Base-by-base conservation (phyloP, 2,888 invertebrate genomes). In the Cosmia pyralina region DNA sequence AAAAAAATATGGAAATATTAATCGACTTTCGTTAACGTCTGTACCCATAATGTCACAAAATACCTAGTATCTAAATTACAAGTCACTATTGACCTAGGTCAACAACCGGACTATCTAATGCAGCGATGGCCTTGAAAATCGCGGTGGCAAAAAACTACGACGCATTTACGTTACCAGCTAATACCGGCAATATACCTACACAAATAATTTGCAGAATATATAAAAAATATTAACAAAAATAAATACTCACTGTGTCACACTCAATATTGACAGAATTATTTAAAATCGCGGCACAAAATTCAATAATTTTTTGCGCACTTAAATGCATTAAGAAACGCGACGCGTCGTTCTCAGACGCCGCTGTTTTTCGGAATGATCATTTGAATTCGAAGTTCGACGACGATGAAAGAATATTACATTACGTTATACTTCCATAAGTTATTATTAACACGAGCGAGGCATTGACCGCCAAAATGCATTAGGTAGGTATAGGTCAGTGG, bases 391-490 rank as follows among this genome's bases (percentile, higher is more conserved):
- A 28, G 28, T 28, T 44, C 44, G n/a, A 19, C 58, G 52, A 19
- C n/a, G 66, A 8, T 8, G 41, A 41, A 10, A 17, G 38, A 38
- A 17, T 22, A 22, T 22, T 53, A 13, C 11, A n/a, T 41, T 41
- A 41, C 8, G 0, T 38, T 6, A 6, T 53, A 41, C 48, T 71
- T 44, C 28, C 34, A 5, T 72, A 34, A 5, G 28, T 53, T 59
- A 46, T 38, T 52, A 44, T 44, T 53, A 17, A 1, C 7, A 38
- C 38, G 38, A 38, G 38, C 38, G 48, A 62, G 53, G 48, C 72
- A 73, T 10, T 72, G 72, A 72, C 60, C 72, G 46, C 53, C 74
- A 72, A 72, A 72, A 59, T 46, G 72, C 38, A 72, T 44, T 28
- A 64, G 10, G 44, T 44, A 50, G 22, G 50, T 72, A 50, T 72